Conservation (phyloP, 2,797 vertebrate species). For the Enteromius treurensis region DNA sequence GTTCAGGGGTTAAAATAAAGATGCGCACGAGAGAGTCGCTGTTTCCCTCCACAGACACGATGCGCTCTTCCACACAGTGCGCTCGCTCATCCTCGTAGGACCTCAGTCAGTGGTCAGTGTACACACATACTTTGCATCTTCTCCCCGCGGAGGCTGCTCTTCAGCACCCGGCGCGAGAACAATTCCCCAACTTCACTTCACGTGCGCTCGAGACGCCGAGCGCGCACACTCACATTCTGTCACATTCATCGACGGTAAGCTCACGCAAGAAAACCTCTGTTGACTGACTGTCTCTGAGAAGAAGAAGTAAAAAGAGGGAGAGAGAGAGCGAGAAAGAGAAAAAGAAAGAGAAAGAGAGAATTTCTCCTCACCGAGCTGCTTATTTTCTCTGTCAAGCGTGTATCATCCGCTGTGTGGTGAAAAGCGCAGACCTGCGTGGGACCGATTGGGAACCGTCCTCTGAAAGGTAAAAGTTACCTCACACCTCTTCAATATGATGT, state of each 20-base stretch:
- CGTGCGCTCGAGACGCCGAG: conserved; percentile 5
- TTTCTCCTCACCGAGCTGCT: conserved; percentile 42
- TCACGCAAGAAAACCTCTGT: conserved; percentile 39
- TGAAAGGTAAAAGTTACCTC: conserved; percentile 57
- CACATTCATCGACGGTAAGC: conserved; percentile 55
- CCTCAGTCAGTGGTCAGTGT: conserved; percentile 24
- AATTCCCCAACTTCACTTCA: conserved; percentile 37
- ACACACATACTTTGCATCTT: not conserved
- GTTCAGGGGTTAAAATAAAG: conserved; percentile 61
- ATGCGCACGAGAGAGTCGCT: conserved; percentile 54
- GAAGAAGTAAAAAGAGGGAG: conserved; percentile 11
- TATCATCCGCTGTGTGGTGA: conserved; percentile 42
- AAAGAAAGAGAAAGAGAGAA: conserved; percentile 28
- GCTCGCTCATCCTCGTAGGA: conserved; percentile 48
- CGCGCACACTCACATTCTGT: conserved; percentile 39
- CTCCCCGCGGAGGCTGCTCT: conserved; percentile 9
- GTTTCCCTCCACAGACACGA: conserved; percentile 52
- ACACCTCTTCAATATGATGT: conserved; percentile 2
- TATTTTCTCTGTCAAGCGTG: conserved; percentile 45
- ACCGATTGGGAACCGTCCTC: conserved; percentile 32
- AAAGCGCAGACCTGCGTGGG: conserved; percentile 48
- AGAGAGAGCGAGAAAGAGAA: not conserved
- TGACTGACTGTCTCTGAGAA: conserved; percentile 42
- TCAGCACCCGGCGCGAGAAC: conserved; percentile 22
- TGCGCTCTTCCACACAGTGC: conserved; percentile 44